Conservation (phyloP, 2,888 invertebrate species). For the Patella depressa region DNA sequence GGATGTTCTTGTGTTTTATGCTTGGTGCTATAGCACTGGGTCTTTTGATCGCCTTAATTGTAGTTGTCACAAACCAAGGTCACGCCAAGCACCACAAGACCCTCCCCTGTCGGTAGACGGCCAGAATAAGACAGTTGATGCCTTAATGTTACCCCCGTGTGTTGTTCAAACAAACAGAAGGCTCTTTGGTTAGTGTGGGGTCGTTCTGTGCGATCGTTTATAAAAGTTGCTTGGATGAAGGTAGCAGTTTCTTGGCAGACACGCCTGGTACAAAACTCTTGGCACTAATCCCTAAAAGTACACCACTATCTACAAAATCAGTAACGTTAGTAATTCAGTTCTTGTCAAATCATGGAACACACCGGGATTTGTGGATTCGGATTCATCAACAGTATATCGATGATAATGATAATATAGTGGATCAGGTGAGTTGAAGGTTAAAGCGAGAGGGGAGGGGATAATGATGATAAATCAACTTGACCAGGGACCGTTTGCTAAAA, state of each 20-base stretch:
- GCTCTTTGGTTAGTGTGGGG: conserved; percentile 31
- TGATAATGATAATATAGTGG: conserved; percentile 54
- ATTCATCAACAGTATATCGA: too few species aligned
- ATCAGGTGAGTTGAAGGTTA: conserved; percentile 44
- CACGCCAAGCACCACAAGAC: too few species aligned
- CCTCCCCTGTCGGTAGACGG: background rate
- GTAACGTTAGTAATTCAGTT: too few species aligned
- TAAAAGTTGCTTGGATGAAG: conserved; percentile 39
- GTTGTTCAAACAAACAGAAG: conserved; percentile 63
- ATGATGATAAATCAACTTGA: too few species aligned
- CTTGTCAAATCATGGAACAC: too few species aligned
- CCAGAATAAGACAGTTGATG: conserved; percentile 46
- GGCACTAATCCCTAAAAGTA: conserved; percentile 45
- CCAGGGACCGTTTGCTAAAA: too few species aligned
- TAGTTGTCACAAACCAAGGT: background rate
- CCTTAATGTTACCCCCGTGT: conserved; percentile 56
- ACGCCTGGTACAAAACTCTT: conserved; percentile 53
- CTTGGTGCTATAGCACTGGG: conserved; percentile 38
- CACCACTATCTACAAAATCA: conserved; percentile 53
- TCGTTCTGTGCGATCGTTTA: conserved; percentile 29
- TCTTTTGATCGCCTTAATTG: conserved; percentile 33
- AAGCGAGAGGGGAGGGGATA: too few species aligned
- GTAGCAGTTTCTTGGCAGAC: conserved; percentile 61
- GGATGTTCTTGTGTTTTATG: conserved; percentile 37
- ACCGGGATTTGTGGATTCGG: too few species aligned